Conservation (phyloP, 1,140 invertebrate genomes). For the Hylaeus volcanicus region DNA sequence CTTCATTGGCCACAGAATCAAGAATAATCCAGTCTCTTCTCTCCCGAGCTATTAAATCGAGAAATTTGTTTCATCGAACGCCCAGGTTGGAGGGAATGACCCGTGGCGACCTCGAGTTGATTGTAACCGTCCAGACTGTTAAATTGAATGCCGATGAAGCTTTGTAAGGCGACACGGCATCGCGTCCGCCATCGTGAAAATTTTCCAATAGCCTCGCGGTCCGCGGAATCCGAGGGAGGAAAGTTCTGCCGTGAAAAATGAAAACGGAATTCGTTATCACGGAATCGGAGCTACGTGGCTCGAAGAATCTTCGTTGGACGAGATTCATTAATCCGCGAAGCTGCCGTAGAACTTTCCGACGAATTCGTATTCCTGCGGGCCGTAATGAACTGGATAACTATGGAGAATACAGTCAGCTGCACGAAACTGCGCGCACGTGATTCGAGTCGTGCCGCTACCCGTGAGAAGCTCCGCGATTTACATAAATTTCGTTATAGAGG, state of each 20-base stretch:
- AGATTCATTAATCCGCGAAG: constrained; percentile 34
- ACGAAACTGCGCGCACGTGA: not conserved
- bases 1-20: no score
- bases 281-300: not conserved
- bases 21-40: no score
- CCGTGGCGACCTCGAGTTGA: not conserved
- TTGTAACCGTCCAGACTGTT: not conserved
- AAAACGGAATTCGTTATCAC: constrained; percentile 33
- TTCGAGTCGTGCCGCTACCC: not conserved
- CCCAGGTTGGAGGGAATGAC: not conserved
- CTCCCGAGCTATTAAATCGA: not conserved
- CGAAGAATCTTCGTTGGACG: constrained; percentile 9
- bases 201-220: constrained; percentile 15
- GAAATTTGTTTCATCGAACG: not conserved
- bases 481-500: not conserved
- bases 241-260: constrained; percentile 38
- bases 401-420: not conserved
- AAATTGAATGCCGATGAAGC: constrained; percentile 46
- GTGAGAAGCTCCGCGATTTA: not conserved
- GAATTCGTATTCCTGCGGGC: constrained; percentile 33
- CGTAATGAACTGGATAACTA: constrained; percentile 40
- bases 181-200: constrained; percentile 39
- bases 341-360: constrained; percentile 3
- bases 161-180: constrained; percentile 49
- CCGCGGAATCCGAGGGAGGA: constrained; percentile 1